These are phyloP conservation scores for Drosophila paracracens DNA, from an alignment of 2,888 invertebrate species.

Conservation along the genomic window DNA sequence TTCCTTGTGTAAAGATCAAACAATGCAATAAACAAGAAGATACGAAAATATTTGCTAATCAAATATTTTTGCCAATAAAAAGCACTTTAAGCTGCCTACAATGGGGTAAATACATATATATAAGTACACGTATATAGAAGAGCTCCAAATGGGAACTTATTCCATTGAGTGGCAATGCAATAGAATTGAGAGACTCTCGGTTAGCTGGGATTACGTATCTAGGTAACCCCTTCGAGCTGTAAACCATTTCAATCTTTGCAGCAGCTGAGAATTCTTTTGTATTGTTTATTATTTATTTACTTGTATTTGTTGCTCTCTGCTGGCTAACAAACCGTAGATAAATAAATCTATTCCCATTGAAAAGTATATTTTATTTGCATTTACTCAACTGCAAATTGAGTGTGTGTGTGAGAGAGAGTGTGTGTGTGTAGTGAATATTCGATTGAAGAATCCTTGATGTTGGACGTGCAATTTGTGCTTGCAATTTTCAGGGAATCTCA, in stretches of 20 bases:
- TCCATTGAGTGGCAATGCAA: constrained; percentile 40
- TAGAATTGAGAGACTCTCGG: constrained; percentile 21
- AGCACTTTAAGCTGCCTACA: constrained; percentile 38
- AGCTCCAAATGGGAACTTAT: constrained; percentile 15
- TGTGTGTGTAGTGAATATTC: constrained; percentile 25
- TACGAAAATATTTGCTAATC: constrained; percentile 51
- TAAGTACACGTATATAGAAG: too few relatives aligned
- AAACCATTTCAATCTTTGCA: constrained; percentile 19
- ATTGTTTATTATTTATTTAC: constrained; percentile 38
- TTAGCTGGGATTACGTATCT: constrained; percentile 31
- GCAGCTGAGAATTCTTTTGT: constrained; percentile 38
- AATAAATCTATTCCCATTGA: constrained; percentile 64
- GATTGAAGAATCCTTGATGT: constrained; percentile 8
- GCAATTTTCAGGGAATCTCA: background rate
- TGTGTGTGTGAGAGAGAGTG: constrained; percentile 2
- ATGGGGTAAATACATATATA: background rate
- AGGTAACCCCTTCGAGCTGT: constrained; percentile 34
- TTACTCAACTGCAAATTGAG: constrained; percentile 65
- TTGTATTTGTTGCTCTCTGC: constrained; percentile 35
- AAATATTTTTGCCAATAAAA: constrained; percentile 71
- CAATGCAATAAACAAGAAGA: constrained; percentile 49
- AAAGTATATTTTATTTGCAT: constrained; percentile 64
- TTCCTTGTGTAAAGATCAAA: constrained; percentile 50
- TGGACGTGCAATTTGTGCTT: constrained; percentile 1
- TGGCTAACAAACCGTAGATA: constrained; percentile 56